Percentiles rank a stretch among this genome's conserved stretches.
Conservation (phyloP, 2,888 invertebrate genomes). For the Caenorhabditis japonica region DNA sequence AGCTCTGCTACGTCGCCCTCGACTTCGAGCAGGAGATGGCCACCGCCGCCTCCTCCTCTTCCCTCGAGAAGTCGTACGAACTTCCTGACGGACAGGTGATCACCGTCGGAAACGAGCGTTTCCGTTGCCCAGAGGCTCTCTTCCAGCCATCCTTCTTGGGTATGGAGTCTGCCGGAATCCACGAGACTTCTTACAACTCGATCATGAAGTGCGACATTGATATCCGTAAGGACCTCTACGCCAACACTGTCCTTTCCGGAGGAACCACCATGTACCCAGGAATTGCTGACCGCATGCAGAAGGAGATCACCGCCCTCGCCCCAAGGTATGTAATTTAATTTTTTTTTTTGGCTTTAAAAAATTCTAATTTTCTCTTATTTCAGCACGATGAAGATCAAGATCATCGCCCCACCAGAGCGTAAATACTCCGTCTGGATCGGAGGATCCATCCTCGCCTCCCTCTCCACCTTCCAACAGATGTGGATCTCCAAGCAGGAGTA, state of each 20-base stretch:
- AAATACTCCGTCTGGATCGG: slow-evolving; percentile 99
- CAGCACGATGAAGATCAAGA: slow-evolving; percentile 82
- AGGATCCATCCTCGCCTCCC: slow-evolving; percentile 92
- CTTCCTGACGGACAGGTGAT: slow-evolving; percentile 88
- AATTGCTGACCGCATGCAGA: slow-evolving; percentile 24
- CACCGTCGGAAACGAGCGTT: slow-evolving; percentile 82
- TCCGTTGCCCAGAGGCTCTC: slow-evolving; percentile 87
- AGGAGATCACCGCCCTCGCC: slow-evolving; percentile 80
- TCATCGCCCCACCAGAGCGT: slow-evolving; percentile 84
- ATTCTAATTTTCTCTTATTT: slow-evolving; percentile 7
- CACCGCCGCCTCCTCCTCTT: slow-evolving; percentile 89
- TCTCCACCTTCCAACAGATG: slow-evolving; percentile 91
- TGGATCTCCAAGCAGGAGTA: slow-evolving; percentile 88
- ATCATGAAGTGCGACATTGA: slow-evolving; percentile 94
- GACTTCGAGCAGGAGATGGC: slow-evolving; percentile 95
- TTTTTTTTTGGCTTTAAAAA: neutral
- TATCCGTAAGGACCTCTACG: slow-evolving; percentile 84
- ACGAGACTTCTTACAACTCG: slow-evolving; percentile 86
- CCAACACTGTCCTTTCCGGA: slow-evolving; percentile 21
- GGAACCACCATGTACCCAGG: slow-evolving; percentile 28
- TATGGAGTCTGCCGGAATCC: slow-evolving; percentile 78
- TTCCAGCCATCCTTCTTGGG: slow-evolving; percentile 86
- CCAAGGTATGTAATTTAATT: slow-evolving; percentile 84
- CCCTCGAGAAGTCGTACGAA: slow-evolving; percentile 90
- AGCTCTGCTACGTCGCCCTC: slow-evolving; percentile 97